phyloP scores from a whole-genome alignment of 2,797 vertebrate genomes.

The Gadopsis marmoratus region DNA sequence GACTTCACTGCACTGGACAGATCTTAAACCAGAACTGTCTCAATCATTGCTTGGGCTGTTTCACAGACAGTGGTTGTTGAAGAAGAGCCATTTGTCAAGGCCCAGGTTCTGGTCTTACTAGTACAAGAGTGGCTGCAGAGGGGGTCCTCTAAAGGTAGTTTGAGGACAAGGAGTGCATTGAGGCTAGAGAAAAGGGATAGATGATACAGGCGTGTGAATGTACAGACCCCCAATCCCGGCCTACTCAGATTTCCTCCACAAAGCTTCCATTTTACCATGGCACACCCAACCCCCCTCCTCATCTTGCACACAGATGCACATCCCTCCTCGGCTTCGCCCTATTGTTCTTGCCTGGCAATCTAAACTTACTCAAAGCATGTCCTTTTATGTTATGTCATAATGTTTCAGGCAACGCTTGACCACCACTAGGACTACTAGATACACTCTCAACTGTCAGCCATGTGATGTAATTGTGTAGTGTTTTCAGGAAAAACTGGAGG shows the following conservation, averaged over 20 bases:
- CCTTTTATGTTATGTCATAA: conserved; percentile 58
- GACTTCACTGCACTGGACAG: background rate
- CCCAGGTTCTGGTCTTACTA: conserved; percentile 38
- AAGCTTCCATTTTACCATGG: conserved; percentile 73
- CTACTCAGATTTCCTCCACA: conserved; percentile 77
- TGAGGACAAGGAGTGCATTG: conserved; percentile 75
- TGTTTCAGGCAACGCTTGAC: conserved; percentile 42
- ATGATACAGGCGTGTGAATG: conserved; percentile 73
- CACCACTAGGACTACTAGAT: conserved; percentile 31
- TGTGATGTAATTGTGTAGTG: conserved; percentile 69
- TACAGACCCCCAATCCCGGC: conserved; percentile 63
- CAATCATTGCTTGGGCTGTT: background rate
- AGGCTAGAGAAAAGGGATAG: conserved; percentile 65
- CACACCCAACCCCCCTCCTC: conserved; percentile 56
- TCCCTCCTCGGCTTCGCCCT: conserved; percentile 26
- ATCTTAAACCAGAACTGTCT: background rate
- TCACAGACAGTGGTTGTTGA: conserved; percentile 1
- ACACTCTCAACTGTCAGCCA: conserved; percentile 32
- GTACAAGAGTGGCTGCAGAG: conserved; percentile 31
- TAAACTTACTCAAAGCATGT: conserved; percentile 47
- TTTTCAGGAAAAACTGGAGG: conserved; percentile 55
- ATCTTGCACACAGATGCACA: conserved; percentile 67
- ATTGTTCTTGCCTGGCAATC: conserved; percentile 45
- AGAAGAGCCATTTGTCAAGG: conserved; percentile 10
- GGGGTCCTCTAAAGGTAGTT: conserved; percentile 44